Evolutionary conservation across 2,797 vertebrate genomes (phyloP), one percentile per base, ranked within the genome.

Genomic region (Parauchenoglanis ngamensis): DNA sequence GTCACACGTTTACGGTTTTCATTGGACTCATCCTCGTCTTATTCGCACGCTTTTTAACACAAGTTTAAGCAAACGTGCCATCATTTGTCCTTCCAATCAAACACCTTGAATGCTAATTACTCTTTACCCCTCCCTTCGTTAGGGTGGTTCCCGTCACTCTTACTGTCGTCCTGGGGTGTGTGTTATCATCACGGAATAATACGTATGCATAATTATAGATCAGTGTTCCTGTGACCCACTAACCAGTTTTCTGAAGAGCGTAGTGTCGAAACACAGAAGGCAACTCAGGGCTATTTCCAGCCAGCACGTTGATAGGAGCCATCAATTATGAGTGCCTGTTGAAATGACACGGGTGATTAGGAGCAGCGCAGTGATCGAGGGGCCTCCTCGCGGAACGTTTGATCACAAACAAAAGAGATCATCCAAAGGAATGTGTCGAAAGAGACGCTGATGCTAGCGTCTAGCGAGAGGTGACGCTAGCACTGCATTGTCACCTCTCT

Each of bases 211-310:
- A 57, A 57, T 83, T 80, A 78, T 75, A 85, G 44, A 82, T 46
- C 82, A 79, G 76, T 75, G 75, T 76, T 63, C 77, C 61, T 77
- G 59, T 61, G 86, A 76, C 81, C 87, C 54, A 84, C 52, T 86
- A 83, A 91, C 87, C 49, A 40, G 81, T 46, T 85, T 77, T 87
- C 80, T 54, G 65, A 35, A 85, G 49, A 67, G 35, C 57, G 44
- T 44, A 25, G 84, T 85, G 56, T 79, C 31, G 23, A 15, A 86
- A 84, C 59, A 19, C 84, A 68, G 35, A 59, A 84, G 85, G 85
- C 87, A 82, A 85, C n/a, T 28, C n/a, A 23, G 15, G 19, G 65
- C 88, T 91, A 90, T 89, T 89, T 89, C 63, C 67, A 90, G 87
- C 88, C 70, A 68, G 28, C n/a, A 10, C 83, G 87, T 88, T 89